Conservation (phyloP, 2,113 vertebrate genomes). For the Blennius ocellaris region DNA sequence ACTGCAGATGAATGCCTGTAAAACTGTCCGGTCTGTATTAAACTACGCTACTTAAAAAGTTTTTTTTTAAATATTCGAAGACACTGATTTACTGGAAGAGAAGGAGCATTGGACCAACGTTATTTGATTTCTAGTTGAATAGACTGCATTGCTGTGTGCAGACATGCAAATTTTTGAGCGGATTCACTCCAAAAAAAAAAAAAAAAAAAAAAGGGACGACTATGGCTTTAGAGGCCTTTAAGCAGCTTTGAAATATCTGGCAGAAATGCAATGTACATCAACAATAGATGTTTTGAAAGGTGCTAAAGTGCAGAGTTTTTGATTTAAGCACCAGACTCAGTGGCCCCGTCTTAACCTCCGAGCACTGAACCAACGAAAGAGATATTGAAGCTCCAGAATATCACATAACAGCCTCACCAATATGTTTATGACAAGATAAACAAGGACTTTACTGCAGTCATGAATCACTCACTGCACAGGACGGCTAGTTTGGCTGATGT, state of each 20-base stretch:
- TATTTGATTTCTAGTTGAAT: constrained; percentile 27
- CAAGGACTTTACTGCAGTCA: too few relatives aligned
- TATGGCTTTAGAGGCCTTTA: constrained; percentile 34
- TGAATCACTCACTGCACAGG: too few relatives aligned
- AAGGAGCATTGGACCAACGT: neutral
- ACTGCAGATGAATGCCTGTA: neutral
- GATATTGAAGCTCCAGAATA: neutral
- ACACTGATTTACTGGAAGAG: constrained; percentile 12
- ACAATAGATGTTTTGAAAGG: constrained; percentile 43
- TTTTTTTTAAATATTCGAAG: too few relatives aligned
- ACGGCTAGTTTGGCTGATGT: too few relatives aligned
- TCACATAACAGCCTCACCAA: neutral
- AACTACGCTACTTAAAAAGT: too few relatives aligned
- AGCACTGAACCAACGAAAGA: constrained; percentile 10
- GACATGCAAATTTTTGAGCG: constrained; percentile 40
- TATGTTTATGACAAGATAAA: neutral
- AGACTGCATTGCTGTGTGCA: constrained; percentile 19
- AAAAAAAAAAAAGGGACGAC: constrained; percentile 16
- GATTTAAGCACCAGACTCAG: constrained; percentile 8
- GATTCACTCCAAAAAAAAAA: too few relatives aligned
- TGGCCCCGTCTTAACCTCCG: constrained; percentile 1
- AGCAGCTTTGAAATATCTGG: constrained; percentile 46
- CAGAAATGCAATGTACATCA: constrained; percentile 34
- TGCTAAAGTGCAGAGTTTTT: constrained; percentile 4
- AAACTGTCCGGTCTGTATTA: neutral